Evolutionary conservation across 2,113 vertebrate genomes (phyloP).

Genomic region (Puffinus mauretanicus): DNA sequence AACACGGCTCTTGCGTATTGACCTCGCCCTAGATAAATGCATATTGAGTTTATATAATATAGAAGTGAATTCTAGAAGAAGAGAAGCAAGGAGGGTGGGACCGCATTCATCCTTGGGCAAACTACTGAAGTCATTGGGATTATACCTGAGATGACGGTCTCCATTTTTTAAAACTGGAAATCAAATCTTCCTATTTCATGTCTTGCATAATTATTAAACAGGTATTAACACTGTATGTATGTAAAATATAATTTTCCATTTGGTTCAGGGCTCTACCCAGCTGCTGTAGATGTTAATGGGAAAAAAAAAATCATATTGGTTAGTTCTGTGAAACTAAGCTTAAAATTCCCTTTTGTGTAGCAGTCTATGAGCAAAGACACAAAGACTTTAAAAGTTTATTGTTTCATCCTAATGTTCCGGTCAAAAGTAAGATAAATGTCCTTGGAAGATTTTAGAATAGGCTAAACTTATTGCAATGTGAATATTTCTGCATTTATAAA

Average conservation of each 20-base stretch:
- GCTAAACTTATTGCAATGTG: not conserved
- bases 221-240: not conserved
- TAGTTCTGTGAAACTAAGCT: not conserved
- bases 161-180: not conserved
- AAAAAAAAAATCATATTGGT: not conserved
- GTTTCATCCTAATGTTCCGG: not conserved
- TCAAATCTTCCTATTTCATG: not conserved
- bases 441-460: not conserved
- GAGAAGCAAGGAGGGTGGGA: not conserved
- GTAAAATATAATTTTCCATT: not conserved
- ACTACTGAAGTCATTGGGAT: not conserved
- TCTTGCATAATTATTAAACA: not conserved
- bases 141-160: not conserved
- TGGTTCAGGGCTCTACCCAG: not conserved
- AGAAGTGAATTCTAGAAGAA: conserved; percentile 9
- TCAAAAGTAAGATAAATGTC: not conserved
- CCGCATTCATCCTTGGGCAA: not conserved
- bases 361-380: not conserved
- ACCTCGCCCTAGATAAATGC: not conserved
- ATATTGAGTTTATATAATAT: conserved; percentile 28
- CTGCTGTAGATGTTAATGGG: not conserved
- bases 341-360: not conserved
- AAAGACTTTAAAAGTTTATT: not conserved
- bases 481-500: not conserved
- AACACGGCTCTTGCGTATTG: not conserved